Conservation (phyloP, 1,140 invertebrate genomes). For the Phymorhynchus buccinoides region DNA sequence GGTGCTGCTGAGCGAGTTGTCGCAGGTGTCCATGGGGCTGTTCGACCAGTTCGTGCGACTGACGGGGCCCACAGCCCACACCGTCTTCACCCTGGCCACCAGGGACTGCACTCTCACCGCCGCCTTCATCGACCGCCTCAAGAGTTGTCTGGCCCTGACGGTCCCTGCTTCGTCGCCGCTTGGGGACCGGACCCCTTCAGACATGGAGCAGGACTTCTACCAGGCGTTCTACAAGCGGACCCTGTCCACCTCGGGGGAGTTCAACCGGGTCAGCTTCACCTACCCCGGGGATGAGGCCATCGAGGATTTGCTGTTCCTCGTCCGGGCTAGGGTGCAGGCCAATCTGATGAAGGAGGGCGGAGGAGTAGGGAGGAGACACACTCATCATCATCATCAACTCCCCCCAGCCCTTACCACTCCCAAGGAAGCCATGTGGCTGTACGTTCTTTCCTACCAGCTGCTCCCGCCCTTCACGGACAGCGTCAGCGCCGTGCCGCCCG, state of each 20-base stretch:
- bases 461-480: conserved; percentile 37
- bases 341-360: conserved; percentile 42
- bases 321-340: conserved; percentile 55
- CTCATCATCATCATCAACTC: no score
- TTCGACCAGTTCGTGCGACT: conserved; percentile 71
- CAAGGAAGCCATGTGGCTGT: conserved; percentile 51
- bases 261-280: conserved; percentile 67
- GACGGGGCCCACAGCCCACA: conserved; percentile 59
- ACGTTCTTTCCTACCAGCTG: conserved; percentile 60
- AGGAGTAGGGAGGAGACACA: not conserved
- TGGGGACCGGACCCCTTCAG: conserved; percentile 55
- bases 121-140: conserved; percentile 62
- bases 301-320: conserved; percentile 65
- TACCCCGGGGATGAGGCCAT: conserved; percentile 70
- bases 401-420: not conserved
- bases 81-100: conserved; percentile 65
- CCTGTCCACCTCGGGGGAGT: conserved; percentile 60
- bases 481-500: conserved; percentile 28
- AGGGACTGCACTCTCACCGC: conserved; percentile 60
- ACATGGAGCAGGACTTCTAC: conserved; percentile 70
- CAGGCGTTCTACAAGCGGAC: conserved; percentile 57
- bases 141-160: conserved; percentile 56
- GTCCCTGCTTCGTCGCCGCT: conserved; percentile 54
- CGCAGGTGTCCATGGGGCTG: conserved; percentile 68
- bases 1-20: conserved; percentile 59